Base-by-base conservation (phyloP, 2,113 vertebrate species). In the Myotis yumanensis region DNA sequence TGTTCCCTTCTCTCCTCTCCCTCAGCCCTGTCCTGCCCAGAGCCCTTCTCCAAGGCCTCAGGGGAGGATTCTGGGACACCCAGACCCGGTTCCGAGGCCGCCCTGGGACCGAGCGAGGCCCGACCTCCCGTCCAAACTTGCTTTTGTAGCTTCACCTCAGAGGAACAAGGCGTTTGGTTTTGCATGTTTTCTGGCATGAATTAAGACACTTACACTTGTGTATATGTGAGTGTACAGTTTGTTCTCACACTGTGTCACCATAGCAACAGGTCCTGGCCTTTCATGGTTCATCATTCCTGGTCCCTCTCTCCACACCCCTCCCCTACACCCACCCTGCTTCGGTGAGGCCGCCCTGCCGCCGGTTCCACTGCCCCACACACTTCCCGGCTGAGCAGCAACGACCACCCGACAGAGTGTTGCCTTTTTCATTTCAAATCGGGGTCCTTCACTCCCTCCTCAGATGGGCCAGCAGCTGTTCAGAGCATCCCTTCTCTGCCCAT, bases 141-240 rank as follows among this genome's bases (percentile, higher is more conserved):
- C 90, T 89, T 93, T 48, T 75, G 86, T 80, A 37, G 96, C 96
- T 96, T 48, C 40, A 96, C 94, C 94, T 93, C 96, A 96, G 97
- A 96, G 97, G 96, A 97, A 92, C 0, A 64, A 97, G 97, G 97
- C 95, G 18, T 92, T 97, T 97, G 89, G 92, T 97, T 98, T 98
- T 98, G 98, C 98, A 98, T 98, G 98, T 98, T 98, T 98, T 98
- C 97, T 98, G 98, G 98, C 98, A 98, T 98, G 98, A 98, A 98
- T 98, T 98, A 97, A 97, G 98, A 98, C 98, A 98, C 98, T 98
- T 97, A 97, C 95, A 97, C 97, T 80, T 97, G 98, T 98, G 97
- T 98, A 73, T 97, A 97, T 98, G 98, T 97, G 97, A 97, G 97
- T 98, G 97, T 97, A 98, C 96, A 97, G 97, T 98, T 98, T 98